phyloP scores from a whole-genome alignment of 2,888 invertebrate species.

The Drepanosiphum platanoidis region DNA sequence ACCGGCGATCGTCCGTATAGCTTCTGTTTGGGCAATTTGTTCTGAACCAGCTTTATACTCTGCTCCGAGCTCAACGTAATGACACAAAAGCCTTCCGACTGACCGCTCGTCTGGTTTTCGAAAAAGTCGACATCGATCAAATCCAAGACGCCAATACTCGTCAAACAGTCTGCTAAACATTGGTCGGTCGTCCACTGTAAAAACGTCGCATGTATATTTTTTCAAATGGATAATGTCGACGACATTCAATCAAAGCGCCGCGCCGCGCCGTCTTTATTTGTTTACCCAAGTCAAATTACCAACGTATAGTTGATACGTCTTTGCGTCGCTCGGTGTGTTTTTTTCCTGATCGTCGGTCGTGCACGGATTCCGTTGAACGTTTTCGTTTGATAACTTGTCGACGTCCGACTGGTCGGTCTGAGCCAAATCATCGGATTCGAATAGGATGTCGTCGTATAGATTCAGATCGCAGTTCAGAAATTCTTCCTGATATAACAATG shows the following conservation, averaged over 20 bases:
- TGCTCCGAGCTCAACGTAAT: slow-evolving; percentile 92
- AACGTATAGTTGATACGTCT: slow-evolving; percentile 38
- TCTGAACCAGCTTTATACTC: slow-evolving; percentile 89
- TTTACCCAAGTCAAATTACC: slow-evolving; percentile 93
- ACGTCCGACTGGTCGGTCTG: slow-evolving; percentile 66
- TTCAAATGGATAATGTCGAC: background rate
- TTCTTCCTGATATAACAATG: background rate
- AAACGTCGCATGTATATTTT: background rate
- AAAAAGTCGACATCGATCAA: slow-evolving; percentile 98
- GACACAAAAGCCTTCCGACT: slow-evolving; percentile 98
- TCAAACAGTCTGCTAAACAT: slow-evolving; percentile 89
- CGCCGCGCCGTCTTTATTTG: background rate
- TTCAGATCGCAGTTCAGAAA: slow-evolving; percentile 78
- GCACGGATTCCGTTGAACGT: slow-evolving; percentile 69
- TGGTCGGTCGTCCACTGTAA: slow-evolving; percentile 95
- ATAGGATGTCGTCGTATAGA: slow-evolving; percentile 93
- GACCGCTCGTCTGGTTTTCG: slow-evolving; percentile 98
- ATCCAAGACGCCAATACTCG: slow-evolving; percentile 88
- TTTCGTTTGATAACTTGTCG: no score
- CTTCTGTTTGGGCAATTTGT: slow-evolving; percentile 91
- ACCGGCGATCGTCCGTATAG: slow-evolving; percentile 94
- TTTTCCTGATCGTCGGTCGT: slow-evolving; percentile 42
- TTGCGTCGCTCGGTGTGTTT: slow-evolving; percentile 45
- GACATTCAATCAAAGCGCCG: background rate
- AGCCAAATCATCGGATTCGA: slow-evolving; percentile 69